A percentile compares a stretch with the other conserved stretches of the same genome.
These are phyloP conservation scores for Drosophila punjabiensis DNA, from an alignment of 1,140 invertebrate species.

Conservation along the genomic window DNA sequence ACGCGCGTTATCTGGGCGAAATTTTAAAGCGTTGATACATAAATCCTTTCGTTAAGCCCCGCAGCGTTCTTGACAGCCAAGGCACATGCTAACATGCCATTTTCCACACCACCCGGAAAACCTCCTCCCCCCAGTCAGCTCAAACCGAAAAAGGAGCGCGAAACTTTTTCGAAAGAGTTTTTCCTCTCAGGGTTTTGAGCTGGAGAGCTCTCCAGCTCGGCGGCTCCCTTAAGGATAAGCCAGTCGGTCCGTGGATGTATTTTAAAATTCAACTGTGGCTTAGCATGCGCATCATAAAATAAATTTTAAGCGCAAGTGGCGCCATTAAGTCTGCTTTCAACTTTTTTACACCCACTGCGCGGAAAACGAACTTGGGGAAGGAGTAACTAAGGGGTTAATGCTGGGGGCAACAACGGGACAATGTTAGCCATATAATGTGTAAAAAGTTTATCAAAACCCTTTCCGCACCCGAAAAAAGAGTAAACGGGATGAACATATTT, in stretches of 20 bases:
- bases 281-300: constrained; percentile 84
- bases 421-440: constrained; percentile 75
- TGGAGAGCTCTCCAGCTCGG: constrained; percentile 15
- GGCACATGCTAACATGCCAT: constrained; percentile 84
- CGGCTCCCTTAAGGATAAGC: constrained; percentile 75
- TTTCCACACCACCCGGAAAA: constrained; percentile 66
- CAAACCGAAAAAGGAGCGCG: constrained; percentile 59
- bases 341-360: constrained; percentile 81
- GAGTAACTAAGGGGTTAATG: not conserved
- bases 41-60: constrained; percentile 84
- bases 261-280: constrained; percentile 84
- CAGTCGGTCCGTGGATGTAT: constrained; percentile 57
- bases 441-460: constrained; percentile 83
- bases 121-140: not conserved
- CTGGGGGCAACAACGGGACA: constrained; percentile 15
- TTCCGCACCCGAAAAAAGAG: constrained; percentile 68
- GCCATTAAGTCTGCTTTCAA: constrained; percentile 83
- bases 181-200: constrained; percentile 57
- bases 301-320: constrained; percentile 82
- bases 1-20: constrained; percentile 84
- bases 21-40: constrained; percentile 85
- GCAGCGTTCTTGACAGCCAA: constrained; percentile 84
- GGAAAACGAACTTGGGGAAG: constrained; percentile 26
- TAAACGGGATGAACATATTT: constrained; percentile 69
- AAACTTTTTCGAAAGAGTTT: constrained; percentile 83